Percentiles rank a stretch among this genome's conserved stretches.
Evolutionary conservation across 2,888 invertebrate genomes (phyloP).

Genomic region (Eilema sororculum): DNA sequence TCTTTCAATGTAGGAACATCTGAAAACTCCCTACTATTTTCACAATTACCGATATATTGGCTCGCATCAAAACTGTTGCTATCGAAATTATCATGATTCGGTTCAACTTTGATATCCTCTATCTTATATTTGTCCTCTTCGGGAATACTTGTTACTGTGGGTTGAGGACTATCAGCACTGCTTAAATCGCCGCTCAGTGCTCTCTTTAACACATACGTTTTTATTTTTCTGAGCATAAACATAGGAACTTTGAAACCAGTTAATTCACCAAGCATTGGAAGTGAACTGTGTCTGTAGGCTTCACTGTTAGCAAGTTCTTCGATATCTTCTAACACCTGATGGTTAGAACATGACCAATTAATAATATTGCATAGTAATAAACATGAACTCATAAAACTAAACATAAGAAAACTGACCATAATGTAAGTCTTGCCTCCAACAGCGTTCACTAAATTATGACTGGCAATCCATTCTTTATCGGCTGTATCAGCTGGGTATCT

Average conservation of each 20-base stretch:
- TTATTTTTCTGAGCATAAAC: slow-evolving; percentile 92
- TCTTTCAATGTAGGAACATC: slow-evolving; percentile 77
- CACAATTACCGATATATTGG: slow-evolving; percentile 72
- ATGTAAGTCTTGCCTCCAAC: slow-evolving; percentile 93
- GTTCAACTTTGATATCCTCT: slow-evolving; percentile 78
- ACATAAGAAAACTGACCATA: slow-evolving; percentile 77
- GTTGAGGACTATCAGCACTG: slow-evolving; percentile 76
- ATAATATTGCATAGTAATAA: no score
- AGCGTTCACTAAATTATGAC: slow-evolving; percentile 91
- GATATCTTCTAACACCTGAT: slow-evolving; percentile 90
- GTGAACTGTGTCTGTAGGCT: slow-evolving; percentile 89
- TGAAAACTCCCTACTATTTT: slow-evolving; percentile 74
- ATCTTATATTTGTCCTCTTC: slow-evolving; percentile 73
- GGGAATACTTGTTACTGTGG: slow-evolving; percentile 69
- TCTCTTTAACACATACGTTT: slow-evolving; percentile 86
- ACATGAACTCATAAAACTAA: no score
- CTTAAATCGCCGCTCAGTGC: slow-evolving; percentile 69
- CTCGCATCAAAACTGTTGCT: slow-evolving; percentile 76
- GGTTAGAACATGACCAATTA: background rate
- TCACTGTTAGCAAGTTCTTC: slow-evolving; percentile 91
- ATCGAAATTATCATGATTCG: slow-evolving; percentile 71
- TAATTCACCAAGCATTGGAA: slow-evolving; percentile 89
- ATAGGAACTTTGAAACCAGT: slow-evolving; percentile 92
- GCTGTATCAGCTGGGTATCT: slow-evolving; percentile 93
- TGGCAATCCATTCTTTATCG: slow-evolving; percentile 93